Evolutionary conservation across 2,888 invertebrate genomes (phyloP), one percentile per base, ranked within the genome.

Genomic region (Allolobophora icterica): DNA sequence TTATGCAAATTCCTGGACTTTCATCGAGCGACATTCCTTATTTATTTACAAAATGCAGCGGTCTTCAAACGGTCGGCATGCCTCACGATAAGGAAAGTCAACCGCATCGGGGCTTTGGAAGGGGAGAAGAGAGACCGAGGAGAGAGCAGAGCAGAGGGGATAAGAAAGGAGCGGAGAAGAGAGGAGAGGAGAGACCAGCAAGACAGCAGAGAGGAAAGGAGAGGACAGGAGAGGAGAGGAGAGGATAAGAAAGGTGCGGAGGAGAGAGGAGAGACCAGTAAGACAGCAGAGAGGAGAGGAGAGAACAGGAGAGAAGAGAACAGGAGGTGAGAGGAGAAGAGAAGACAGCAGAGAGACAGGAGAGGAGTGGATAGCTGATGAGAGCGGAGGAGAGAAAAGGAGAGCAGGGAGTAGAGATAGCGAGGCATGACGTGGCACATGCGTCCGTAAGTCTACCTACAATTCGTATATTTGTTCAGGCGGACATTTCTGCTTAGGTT

Each of bases 401-500:
- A 45, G 45, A 45, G 45, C 17, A 45, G 45, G 13, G 45, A 19
- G 19, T 15, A 45, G 45, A 45, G 45, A 71, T 30, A 71, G 71
- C 11, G n/a, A 71, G n/a, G 30, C 30, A 71, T 71, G 71, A 71
- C n/a, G 30, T 71, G n/a, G 71, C n/a, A n/a, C 71, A 71, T 71
- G n/a, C 13, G n/a, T 71, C 30, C 17, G 8, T 71, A 71, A 52
- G 52, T 52, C 52, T 52, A 52, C 52, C 21, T 24, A 52, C 52
- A 52, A 71, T n/a, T 71, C 71, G 71, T 71, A 38, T 71, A 71
- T 71, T 71, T 71, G 71, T 71, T 71, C 71, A 71, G 71, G n/a
- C 71, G 71, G 71, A 71, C 71, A 71, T 71, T 71, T 71, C 71
- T 71, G 71, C 71, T 71, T 71, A 71, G n/a, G 71, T 71, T 71